These are phyloP conservation scores for Anas bahamensis DNA, from an alignment of 2,797 vertebrate genomes.

Conservation along the genomic window DNA sequence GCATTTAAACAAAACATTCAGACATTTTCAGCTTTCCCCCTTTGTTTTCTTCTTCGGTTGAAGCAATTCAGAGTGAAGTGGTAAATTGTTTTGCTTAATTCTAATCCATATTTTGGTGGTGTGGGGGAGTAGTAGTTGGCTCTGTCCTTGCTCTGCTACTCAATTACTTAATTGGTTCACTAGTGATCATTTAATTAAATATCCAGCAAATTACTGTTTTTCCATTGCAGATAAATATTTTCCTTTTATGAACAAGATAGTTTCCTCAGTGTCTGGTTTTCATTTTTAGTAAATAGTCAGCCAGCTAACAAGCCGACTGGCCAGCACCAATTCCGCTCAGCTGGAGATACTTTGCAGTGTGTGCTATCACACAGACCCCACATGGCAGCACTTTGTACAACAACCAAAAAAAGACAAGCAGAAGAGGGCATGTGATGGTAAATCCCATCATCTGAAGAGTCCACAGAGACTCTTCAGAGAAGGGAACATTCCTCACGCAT, in stretches of 20 bases:
- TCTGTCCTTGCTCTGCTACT: neutral
- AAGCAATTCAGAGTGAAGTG: neutral
- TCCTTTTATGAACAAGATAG: slow-evolving; percentile 24
- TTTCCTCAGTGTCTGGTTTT: slow-evolving; percentile 42
- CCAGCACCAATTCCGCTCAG: neutral
- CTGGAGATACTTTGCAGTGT: slow-evolving; percentile 20
- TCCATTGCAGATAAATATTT: neutral
- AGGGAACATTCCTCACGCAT: neutral
- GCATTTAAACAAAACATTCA: neutral
- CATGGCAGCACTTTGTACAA: slow-evolving; percentile 50
- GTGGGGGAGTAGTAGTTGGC: neutral
- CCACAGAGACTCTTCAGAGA: slow-evolving; percentile 36
- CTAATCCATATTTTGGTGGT: neutral
- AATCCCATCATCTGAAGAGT: slow-evolving; percentile 48
- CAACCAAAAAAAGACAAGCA: slow-evolving; percentile 25
- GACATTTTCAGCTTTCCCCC: neutral
- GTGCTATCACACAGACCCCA: slow-evolving; percentile 44
- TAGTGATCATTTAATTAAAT: neutral
- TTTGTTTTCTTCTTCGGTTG: neutral
- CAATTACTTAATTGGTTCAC: neutral
- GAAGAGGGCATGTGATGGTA: slow-evolving; percentile 52
- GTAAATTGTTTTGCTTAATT: neutral
- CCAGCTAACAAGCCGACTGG: neutral
- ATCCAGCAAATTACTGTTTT: neutral
- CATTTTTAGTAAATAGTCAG: slow-evolving; percentile 27